A percentile compares a stretch with the other conserved stretches of the same genome.
phyloP scores from a whole-genome alignment of 2,888 invertebrate species.

The Protophormia terraenovae region DNA sequence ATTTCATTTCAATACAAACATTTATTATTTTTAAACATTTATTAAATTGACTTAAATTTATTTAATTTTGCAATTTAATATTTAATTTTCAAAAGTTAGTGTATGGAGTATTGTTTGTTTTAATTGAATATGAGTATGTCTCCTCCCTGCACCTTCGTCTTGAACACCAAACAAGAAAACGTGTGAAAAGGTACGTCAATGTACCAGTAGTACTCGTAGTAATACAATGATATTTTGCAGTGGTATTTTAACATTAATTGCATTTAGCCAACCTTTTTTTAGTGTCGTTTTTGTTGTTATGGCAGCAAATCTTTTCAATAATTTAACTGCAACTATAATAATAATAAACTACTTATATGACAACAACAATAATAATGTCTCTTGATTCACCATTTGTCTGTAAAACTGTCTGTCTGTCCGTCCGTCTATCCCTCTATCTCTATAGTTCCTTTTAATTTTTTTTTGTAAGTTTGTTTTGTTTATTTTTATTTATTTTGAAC shows the following conservation, averaged over 20 bases:
- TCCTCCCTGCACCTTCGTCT: not conserved
- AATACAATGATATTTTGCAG: slow-evolving; percentile 44
- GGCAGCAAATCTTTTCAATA: slow-evolving; percentile 28
- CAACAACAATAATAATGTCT: slow-evolving; percentile 46
- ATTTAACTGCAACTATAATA: slow-evolving; percentile 26
- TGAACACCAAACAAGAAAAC: too few species aligned
- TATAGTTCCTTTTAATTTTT: too few species aligned
- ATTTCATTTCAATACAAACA: not conserved
- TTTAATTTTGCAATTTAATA: too few species aligned
- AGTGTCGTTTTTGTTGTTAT: too few species aligned
- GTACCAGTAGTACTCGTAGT: not conserved
- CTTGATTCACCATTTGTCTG: slow-evolving; percentile 58
- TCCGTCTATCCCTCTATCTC: not conserved
- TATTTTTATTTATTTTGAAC: not conserved
- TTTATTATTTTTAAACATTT: not conserved
- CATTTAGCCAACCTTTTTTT: slow-evolving; percentile 42
- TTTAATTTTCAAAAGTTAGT: not conserved
- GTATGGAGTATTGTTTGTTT: not conserved
- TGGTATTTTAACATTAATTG: slow-evolving; percentile 65
- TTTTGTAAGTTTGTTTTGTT: too few species aligned
- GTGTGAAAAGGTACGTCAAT: not conserved
- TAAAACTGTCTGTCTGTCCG: not conserved
- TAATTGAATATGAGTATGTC: not conserved
- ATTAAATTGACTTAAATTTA: too few species aligned
- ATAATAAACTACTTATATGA: slow-evolving; percentile 18